Conservation (phyloP, 2,113 vertebrate species). For the Mormyrus iriodes region DNA sequence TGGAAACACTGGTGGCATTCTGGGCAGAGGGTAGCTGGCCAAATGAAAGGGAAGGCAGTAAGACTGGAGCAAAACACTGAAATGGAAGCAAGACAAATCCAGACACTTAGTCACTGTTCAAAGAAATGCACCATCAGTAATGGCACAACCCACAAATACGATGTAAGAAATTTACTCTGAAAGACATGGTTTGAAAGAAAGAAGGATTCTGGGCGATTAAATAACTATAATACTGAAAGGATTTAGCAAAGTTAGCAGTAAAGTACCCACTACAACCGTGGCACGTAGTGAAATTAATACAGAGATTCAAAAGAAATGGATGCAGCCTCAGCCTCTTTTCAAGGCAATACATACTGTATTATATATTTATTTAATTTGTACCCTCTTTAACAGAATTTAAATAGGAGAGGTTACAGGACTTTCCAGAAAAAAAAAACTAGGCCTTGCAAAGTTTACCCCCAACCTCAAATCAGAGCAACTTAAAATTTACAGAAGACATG, state of each 20-base stretch:
- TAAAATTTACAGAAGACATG: neutral
- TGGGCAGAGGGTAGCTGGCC: constrained; percentile 5
- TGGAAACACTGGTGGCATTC: neutral
- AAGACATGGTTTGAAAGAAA: neutral
- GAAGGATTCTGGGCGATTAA: neutral
- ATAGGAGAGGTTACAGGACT: neutral
- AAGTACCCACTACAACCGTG: neutral
- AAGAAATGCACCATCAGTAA: neutral
- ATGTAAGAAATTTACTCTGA: neutral
- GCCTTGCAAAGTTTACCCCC: neutral
- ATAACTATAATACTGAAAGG: neutral
- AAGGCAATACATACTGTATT: neutral
- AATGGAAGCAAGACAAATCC: neutral
- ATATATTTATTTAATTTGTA: neutral
- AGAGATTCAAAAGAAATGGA: neutral
- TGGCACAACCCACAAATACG: neutral
- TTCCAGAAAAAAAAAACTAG: neutral
- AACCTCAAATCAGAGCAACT: neutral
- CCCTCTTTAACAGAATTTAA: neutral
- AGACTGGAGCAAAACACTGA: constrained; percentile 41
- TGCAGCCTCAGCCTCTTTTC: neutral
- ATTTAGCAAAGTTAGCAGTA: neutral
- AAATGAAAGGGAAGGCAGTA: neutral
- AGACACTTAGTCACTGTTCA: neutral
- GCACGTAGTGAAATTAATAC: neutral